Evolutionary conservation across 2,797 vertebrate genomes (phyloP).

Genomic region (Alexandromys oeconomus): DNA sequence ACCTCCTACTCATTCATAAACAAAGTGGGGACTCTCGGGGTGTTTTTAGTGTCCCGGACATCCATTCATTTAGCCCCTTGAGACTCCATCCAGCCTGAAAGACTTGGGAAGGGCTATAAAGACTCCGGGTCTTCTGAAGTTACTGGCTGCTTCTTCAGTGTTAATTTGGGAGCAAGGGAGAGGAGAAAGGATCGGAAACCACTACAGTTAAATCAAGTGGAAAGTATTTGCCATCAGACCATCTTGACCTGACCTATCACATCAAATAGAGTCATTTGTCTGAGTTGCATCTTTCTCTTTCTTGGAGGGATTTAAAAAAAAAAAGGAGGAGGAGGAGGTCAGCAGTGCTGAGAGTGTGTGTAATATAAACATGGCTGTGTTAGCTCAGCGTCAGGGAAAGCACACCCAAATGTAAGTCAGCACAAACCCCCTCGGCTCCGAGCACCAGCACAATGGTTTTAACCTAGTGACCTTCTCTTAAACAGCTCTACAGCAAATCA

Average conservation of each 20-base stretch:
- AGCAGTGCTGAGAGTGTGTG: constrained; percentile 70
- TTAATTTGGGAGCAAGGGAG: neutral
- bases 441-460: constrained; percentile 79
- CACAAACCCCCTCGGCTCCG: constrained; percentile 59
- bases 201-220: neutral
- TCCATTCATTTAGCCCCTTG: neutral
- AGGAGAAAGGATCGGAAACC: neutral
- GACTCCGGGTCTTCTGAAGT: neutral
- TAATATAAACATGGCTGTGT: constrained; percentile 74
- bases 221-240: constrained; percentile 5
- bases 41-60: neutral
- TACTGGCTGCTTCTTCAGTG: neutral
- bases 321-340: neutral
- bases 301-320: constrained; percentile 14
- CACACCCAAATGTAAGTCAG: constrained; percentile 71
- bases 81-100: constrained; percentile 14
- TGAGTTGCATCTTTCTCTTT: constrained; percentile 68
- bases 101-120: neutral
- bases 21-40: neutral
- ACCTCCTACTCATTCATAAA: constrained; percentile 18
- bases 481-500: constrained; percentile 85
- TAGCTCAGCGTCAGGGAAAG: constrained; percentile 66
- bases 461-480: constrained; percentile 82
- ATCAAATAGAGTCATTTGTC: constrained; percentile 54
- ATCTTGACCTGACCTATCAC: constrained; percentile 53